phyloP scores from a whole-genome alignment of 2,113 vertebrate species.

The Malurus melanocephalus region DNA sequence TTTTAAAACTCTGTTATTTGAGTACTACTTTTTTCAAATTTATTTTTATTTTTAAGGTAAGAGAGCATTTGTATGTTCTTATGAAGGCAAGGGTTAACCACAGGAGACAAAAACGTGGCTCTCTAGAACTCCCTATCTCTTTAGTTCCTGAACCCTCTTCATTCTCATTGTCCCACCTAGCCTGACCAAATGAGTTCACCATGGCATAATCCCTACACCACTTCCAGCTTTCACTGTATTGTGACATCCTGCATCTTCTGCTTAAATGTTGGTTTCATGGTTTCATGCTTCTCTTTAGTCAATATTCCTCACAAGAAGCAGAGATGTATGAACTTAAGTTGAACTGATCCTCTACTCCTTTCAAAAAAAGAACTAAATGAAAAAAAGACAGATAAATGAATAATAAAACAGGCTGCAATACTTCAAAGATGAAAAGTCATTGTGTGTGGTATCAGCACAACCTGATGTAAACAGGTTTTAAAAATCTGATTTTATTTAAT shows the following conservation, averaged over 20 bases:
- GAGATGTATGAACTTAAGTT: neutral
- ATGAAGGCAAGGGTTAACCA: neutral
- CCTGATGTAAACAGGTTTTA: neutral
- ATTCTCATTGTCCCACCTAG: neutral
- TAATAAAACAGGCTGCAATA: neutral
- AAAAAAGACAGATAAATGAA: neutral
- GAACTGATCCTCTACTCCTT: neutral
- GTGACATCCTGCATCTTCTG: neutral
- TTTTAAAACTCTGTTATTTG: neutral
- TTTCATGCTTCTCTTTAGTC: neutral
- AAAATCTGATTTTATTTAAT: neutral
- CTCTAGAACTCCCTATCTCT: neutral
- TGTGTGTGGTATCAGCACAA: neutral
- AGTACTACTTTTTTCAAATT: neutral
- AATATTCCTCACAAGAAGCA: neutral
- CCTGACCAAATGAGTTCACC: neutral
- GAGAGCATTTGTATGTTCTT: neutral
- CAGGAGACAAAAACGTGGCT: neutral
- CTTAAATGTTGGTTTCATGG: neutral
- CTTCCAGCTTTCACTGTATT: neutral
- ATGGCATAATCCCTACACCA: neutral
- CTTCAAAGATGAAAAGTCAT: neutral
- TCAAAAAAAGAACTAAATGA: neutral
- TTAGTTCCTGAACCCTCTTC: neutral
- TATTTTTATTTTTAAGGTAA: neutral